These are phyloP conservation scores for Cepphus grylle DNA, from an alignment of 2,113 vertebrate species.

Conservation along the genomic window DNA sequence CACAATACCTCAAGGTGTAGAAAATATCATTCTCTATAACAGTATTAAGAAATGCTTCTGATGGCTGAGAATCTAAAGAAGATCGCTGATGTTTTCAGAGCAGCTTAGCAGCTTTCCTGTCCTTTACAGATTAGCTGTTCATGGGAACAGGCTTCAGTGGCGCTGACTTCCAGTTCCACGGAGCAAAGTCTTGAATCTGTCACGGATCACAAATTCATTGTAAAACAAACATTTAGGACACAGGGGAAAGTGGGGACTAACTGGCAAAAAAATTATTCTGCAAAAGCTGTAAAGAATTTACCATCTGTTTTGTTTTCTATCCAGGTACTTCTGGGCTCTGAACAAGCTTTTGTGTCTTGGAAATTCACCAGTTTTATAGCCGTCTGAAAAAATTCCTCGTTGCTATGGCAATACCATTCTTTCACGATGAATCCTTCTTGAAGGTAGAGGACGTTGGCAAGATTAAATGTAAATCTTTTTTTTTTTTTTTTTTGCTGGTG, in stretches of 20 bases:
- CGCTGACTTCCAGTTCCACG: neutral
- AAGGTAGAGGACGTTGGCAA: slow-evolving; percentile 81
- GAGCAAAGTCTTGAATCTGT: neutral
- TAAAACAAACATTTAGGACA: slow-evolving; percentile 34
- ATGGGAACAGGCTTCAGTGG: neutral
- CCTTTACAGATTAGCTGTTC: neutral
- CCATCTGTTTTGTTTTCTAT: slow-evolving; percentile 81
- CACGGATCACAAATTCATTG: neutral
- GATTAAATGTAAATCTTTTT: slow-evolving; percentile 76
- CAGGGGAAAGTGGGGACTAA: slow-evolving; percentile 3
- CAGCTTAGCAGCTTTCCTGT: neutral
- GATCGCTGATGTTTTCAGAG: neutral
- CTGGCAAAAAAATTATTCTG: slow-evolving; percentile 29
- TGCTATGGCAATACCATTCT: slow-evolving; percentile 81
- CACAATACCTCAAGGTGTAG: neutral
- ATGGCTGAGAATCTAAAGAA: neutral
- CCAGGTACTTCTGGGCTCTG: slow-evolving; percentile 78
- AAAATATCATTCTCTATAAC: neutral
- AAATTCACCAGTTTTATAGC: slow-evolving; percentile 78
- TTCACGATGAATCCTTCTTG: slow-evolving; percentile 76
- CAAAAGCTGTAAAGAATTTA: slow-evolving; percentile 66
- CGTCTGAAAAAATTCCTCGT: slow-evolving; percentile 73
- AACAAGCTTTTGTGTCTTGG: slow-evolving; percentile 73
- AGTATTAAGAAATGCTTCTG: neutral
- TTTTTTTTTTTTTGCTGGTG: neutral